Conservation (phyloP, 2,888 invertebrate genomes). For the Dynastes tityus region DNA sequence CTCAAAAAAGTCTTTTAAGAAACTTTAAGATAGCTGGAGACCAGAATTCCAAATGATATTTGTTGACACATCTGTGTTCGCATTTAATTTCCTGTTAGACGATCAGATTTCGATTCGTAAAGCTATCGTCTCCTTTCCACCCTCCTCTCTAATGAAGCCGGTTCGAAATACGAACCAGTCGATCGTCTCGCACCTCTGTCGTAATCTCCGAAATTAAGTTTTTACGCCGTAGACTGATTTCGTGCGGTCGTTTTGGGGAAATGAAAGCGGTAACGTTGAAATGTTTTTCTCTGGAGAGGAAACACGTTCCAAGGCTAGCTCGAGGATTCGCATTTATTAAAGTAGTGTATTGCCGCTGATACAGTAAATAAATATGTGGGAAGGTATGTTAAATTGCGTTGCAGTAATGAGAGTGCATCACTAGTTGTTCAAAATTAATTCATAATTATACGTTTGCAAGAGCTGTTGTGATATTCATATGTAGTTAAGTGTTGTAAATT, state of each 20-base stretch:
- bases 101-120: constrained; percentile 41
- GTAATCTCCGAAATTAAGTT: constrained; percentile 38
- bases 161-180: constrained; percentile 1
- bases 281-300: no score
- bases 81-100: constrained; percentile 44
- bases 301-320: no score
- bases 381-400: no score
- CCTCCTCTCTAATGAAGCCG: constrained; percentile 26
- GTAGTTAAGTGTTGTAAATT: no score
- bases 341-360: no score
- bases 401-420: no score
- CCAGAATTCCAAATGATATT: constrained; percentile 10
- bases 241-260: constrained; percentile 19
- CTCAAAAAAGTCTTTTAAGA: background rate
- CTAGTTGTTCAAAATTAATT: no score
- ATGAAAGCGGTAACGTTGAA: constrained; percentile 10
- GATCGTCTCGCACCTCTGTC: background rate
- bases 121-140: constrained; percentile 16
- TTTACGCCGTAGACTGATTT: background rate
- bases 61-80: constrained; percentile 19
- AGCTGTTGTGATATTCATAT: no score
- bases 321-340: background rate
- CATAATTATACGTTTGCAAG: no score
- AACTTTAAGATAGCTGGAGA: background rate
- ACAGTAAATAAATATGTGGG: no score